Base-by-base conservation (phyloP, 2,888 invertebrate genomes). In the Liposcelis brunnea region DNA sequence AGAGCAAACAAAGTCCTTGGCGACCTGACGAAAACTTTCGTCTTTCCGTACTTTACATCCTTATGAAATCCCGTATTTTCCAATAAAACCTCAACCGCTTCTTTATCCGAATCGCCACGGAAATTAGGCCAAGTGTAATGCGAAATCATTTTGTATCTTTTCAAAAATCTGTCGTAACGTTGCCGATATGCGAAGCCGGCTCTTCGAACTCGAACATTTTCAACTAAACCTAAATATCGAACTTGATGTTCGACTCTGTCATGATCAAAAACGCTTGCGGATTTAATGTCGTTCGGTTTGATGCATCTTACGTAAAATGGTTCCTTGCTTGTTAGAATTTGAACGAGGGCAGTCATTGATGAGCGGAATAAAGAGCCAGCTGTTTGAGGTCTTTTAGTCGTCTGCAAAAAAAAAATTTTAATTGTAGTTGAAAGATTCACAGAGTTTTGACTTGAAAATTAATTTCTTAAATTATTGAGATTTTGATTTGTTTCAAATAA, bases 141-240 rank as follows among this genome's bases (percentile, higher is more conserved):
- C 0, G 85, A 87, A 53, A 94, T 81, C 86, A 95, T 90, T 71
- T 97, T 97, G 72, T 97, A 97, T 49, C 81, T 80, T 63, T 84
- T 77, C 50, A 94, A 72, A 71, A 95, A 95, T 57, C 86, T 75
- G 60, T 86, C 87, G 67, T 94, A 97, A 50, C 84, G 75, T 68
- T 91, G 89, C 36, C 97, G 75, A 64, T 87, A 82, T n/a, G 93
- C 95, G 67, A 97, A 97, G 36, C 97, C 97, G 47, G 95, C 95
- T 58, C 95, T 74, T 4, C 95, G 74, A 14, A 97, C 95, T 49
- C 93, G 75, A 38, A 95, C 89, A 67, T 95, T 95, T 68, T 97
- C 95, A 45, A 95, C 72, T 19, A 97, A 69, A 0, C 95, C 95
- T 36, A 95, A 71, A 66, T 95, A 95, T 48, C 76, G 69, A 16